Percentiles rank a stretch among this genome's conserved stretches.
These are phyloP conservation scores for Sebastolobus alascanus DNA, from an alignment of 2,797 vertebrate genomes.

Conservation along the genomic window DNA sequence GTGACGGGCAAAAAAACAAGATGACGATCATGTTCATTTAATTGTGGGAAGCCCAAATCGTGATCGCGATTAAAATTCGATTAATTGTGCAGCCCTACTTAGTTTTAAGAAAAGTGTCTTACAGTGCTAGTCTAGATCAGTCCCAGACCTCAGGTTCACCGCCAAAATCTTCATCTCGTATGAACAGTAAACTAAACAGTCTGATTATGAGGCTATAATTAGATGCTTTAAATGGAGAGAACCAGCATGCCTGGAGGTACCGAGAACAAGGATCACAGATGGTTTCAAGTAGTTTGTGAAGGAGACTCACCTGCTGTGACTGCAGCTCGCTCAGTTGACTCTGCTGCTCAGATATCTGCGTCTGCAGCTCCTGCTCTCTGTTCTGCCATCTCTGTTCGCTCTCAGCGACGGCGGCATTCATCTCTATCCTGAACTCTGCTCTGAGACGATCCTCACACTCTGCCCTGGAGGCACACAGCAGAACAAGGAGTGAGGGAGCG, in stretches of 20 bases:
- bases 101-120: background rate
- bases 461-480: conserved; percentile 73
- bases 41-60: too few relatives aligned
- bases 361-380: conserved; percentile 85
- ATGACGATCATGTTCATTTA: too few relatives aligned
- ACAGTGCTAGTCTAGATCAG: background rate
- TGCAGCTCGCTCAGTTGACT: conserved; percentile 61
- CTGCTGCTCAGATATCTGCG: conserved; percentile 80
- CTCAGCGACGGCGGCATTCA: conserved; percentile 77
- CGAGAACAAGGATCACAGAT: background rate
- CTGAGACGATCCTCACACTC: conserved; percentile 86
- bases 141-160: background rate
- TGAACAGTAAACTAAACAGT: background rate
- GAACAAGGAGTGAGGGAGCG: conserved; percentile 25
- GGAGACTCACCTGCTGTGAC: conserved; percentile 70
- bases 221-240: background rate
- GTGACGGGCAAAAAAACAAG: too few relatives aligned
- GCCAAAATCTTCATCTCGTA: background rate
- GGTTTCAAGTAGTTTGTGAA: background rate
- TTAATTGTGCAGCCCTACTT: too few relatives aligned
- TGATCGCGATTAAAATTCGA: too few relatives aligned
- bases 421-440: conserved; percentile 84
- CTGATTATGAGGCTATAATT: background rate
- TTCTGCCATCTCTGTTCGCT: conserved; percentile 86
- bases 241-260: background rate